Evolutionary conservation across 1,140 invertebrate species (phyloP).

Genomic region (Zeugodacus cucurbitae): DNA sequence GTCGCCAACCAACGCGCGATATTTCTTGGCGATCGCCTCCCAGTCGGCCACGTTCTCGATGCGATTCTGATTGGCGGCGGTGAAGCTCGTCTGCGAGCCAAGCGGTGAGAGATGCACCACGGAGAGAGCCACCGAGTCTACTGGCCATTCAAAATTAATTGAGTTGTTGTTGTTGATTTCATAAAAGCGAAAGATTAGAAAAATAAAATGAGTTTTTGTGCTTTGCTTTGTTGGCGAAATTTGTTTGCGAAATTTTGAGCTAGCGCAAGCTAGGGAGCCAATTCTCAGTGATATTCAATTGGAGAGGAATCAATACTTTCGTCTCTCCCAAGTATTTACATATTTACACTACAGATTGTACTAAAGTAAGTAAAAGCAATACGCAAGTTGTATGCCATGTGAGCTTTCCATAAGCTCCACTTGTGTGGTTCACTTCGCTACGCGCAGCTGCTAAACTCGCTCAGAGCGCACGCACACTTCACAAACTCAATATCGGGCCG

Average conservation of each 20-base stretch:
- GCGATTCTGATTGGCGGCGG: conserved; percentile 71
- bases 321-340: background rate
- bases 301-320: background rate
- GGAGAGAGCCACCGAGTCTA: conserved; percentile 80
- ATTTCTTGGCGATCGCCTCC: conserved; percentile 89
- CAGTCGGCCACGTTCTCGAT: conserved; percentile 94
- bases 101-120: conserved; percentile 81
- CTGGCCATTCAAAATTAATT: conserved; percentile 45
- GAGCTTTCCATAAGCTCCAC: conserved; percentile 31
- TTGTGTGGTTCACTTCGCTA: conserved; percentile 34
- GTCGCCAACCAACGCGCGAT: conserved; percentile 74
- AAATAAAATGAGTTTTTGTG: conserved; percentile 42
- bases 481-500: background rate
- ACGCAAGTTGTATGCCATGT: background rate
- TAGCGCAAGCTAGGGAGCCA: conserved; percentile 47
- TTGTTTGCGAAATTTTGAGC: conserved; percentile 58
- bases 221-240: background rate
- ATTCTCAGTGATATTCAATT: conserved; percentile 22
- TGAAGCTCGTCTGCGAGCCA: conserved; percentile 85
- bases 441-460: conserved; percentile 43
- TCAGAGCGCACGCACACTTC: conserved; percentile 14
- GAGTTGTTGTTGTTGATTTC: background rate
- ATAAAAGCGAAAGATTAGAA: background rate
- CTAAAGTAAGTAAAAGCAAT: background rate
- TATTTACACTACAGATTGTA: background rate